Conservation (phyloP, 2,113 vertebrate species). For the Laticauda laticaudata region DNA sequence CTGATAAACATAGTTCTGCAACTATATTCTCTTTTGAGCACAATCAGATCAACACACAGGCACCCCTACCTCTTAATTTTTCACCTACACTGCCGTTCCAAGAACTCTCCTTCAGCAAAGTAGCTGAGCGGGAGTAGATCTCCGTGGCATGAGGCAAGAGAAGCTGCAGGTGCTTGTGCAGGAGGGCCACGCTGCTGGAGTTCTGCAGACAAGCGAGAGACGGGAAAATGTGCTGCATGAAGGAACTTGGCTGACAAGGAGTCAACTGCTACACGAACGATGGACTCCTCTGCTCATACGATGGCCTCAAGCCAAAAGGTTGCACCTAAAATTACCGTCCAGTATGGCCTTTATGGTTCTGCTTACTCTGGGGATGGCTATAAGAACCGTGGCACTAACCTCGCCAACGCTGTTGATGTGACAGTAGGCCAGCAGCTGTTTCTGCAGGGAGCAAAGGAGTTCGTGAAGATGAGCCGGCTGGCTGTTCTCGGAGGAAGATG, state of each 20-base stretch:
- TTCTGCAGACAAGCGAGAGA: slow-evolving; percentile 70
- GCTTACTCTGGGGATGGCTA: fast-evolving
- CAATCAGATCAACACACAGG: not conserved
- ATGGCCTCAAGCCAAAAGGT: not conserved
- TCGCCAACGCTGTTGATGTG: slow-evolving; percentile 91
- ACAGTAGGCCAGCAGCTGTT: slow-evolving; percentile 93
- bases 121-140: slow-evolving; percentile 90
- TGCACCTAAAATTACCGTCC: not conserved
- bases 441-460: slow-evolving; percentile 93
- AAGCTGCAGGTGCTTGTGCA: slow-evolving; percentile 96
- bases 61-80: slow-evolving; percentile 84
- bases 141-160: slow-evolving; percentile 95
- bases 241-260: not conserved
- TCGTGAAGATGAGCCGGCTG: slow-evolving; percentile 97
- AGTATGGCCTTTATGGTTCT: not conserved
- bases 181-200: slow-evolving; percentile 94
- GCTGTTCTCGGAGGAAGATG: slow-evolving; percentile 91
- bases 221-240: not conserved
- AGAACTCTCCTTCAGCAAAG: slow-evolving; percentile 89
- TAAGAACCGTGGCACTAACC: slow-evolving; percentile 67
- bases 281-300: too few relatives aligned
- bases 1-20: not conserved
- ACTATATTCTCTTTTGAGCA: not conserved
- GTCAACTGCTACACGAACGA: not conserved
- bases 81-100: slow-evolving; percentile 92